phyloP scores from a whole-genome alignment of 2,113 vertebrate species.

The Vimba vimba region DNA sequence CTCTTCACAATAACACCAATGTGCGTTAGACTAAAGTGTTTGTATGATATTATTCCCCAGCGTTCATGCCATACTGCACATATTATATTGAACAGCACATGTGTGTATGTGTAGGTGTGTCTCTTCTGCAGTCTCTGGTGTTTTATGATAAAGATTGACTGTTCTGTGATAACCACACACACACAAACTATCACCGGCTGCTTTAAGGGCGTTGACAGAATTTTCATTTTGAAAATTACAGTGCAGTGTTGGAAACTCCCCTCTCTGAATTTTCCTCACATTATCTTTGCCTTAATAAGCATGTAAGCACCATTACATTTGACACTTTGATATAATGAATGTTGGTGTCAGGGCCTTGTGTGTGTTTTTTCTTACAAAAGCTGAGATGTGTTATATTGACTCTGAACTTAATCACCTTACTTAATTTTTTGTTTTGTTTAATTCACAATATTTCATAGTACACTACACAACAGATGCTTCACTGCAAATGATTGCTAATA shows the following conservation, averaged over 20 bases:
- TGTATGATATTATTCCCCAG: neutral
- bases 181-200: conserved; percentile 30
- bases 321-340: neutral
- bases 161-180: conserved; percentile 31
- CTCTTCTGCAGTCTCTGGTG: conserved; percentile 31
- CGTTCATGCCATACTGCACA: neutral
- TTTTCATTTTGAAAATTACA: conserved; percentile 21
- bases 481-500: neutral
- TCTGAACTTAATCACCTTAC: neutral
- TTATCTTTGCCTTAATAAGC: neutral
- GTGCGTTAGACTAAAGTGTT: neutral
- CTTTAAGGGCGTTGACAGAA: neutral
- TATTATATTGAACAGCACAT: neutral
- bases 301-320: neutral
- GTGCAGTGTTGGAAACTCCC: neutral
- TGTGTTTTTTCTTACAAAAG: neutral
- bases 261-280: neutral
- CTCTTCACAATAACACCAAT: neutral
- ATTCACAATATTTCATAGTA: neutral
- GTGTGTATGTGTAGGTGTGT: conserved; percentile 29
- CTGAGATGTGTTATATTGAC: neutral
- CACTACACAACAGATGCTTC: neutral
- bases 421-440: neutral
- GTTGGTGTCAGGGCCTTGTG: neutral
- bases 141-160: conserved; percentile 36